Conservation (phyloP, 35 echinoderm and acorn worm genomes). For the Heliocidaris erythrogramma region DNA sequence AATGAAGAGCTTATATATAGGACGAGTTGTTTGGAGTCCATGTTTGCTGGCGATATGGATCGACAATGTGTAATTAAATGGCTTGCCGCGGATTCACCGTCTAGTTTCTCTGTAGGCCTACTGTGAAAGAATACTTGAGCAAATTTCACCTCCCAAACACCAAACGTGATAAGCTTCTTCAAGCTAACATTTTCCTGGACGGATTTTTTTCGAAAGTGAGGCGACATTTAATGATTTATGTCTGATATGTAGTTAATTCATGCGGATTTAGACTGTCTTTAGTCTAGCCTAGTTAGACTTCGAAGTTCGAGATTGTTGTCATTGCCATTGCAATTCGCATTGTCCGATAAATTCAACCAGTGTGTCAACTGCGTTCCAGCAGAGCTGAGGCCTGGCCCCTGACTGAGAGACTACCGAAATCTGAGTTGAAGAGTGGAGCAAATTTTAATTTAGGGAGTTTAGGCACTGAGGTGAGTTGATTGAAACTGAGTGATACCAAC, state of each 20-base stretch:
- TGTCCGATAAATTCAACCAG: no score
- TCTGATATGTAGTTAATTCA: not conserved
- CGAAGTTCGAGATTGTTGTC: not conserved
- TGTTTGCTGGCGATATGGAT: not conserved
- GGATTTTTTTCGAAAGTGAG: not conserved
- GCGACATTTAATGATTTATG: not conserved
- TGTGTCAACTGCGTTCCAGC: no score
- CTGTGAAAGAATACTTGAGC: not conserved
- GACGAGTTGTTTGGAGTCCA: not conserved
- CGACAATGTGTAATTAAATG: not conserved
- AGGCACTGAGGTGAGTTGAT: no score
- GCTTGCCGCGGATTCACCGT: not conserved
- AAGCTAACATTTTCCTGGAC: not conserved
- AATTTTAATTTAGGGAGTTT: no score
- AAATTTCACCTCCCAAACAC: not conserved
- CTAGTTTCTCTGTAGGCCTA: not conserved
- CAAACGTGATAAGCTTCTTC: not conserved
- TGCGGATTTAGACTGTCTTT: not conserved
- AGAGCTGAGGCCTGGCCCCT: no score
- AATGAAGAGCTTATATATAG: not conserved
- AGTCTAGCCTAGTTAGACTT: no score
- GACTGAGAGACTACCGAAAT: no score
- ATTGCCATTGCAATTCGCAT: not conserved
- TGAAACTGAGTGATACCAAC: no score
- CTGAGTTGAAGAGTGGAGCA: no score